A percentile compares a stretch with the other conserved stretches of the same genome.
Evolutionary conservation across 2,888 invertebrate genomes (phyloP).

Genomic region (Hipparchia sbordonii): DNA sequence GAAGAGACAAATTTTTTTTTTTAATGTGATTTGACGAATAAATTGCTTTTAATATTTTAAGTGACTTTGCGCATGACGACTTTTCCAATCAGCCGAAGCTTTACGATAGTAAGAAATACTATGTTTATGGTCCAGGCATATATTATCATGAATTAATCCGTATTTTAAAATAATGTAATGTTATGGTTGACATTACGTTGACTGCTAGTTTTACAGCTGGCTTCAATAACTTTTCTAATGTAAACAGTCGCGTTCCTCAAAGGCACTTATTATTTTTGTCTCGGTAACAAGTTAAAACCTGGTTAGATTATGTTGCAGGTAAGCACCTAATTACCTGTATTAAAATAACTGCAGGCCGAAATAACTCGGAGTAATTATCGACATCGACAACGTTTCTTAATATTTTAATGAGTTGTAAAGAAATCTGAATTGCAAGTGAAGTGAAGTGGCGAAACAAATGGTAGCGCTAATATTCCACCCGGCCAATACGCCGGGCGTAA

Average conservation of each 20-base stretch:
- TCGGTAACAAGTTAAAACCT: background rate
- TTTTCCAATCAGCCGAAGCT: background rate
- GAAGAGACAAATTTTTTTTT: background rate
- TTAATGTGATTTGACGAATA: background rate
- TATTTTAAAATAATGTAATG: background rate
- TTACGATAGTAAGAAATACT: too few species aligned
- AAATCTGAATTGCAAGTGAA: conserved; percentile 39
- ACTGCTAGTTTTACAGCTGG: too few species aligned
- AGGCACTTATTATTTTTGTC: background rate
- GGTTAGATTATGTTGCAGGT: background rate
- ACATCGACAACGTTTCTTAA: conserved; percentile 16
- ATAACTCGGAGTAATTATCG: conserved; percentile 15
- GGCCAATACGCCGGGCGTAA: conserved; percentile 80
- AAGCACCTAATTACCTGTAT: conserved; percentile 10
- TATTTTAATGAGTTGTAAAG: conserved; percentile 39
- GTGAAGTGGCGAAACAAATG: conserved; percentile 74
- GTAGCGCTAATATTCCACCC: conserved; percentile 77
- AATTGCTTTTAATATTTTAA: too few species aligned
- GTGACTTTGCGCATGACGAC: background rate
- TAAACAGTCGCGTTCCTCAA: background rate
- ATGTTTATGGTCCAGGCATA: background rate
- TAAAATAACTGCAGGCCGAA: conserved; percentile 5
- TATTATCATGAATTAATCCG: background rate
- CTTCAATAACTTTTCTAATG: too few species aligned
- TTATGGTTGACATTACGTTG: too few species aligned